Conservation (phyloP, 2,113 vertebrate genomes). For the Shinisaurus crocodilurus region DNA sequence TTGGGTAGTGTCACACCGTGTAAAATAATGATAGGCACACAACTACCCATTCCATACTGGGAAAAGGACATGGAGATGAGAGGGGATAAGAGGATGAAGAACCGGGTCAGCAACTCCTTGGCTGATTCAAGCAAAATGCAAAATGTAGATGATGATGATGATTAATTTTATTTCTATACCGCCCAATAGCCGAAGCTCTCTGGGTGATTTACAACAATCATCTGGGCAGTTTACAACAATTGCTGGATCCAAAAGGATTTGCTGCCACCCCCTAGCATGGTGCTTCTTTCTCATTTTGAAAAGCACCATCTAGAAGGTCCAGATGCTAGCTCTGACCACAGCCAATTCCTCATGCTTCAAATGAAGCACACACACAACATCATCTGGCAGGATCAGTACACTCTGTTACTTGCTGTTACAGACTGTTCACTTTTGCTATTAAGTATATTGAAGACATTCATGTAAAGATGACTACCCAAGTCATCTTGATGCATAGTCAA, state of each 20-base stretch:
- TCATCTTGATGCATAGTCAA: background rate
- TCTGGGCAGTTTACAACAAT: no score
- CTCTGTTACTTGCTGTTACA: background rate
- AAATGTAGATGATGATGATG: no score
- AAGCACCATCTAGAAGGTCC: no score
- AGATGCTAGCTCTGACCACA: no score
- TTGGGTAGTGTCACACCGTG: background rate
- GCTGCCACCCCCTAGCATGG: background rate
- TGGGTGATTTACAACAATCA: no score
- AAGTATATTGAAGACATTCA: no score
- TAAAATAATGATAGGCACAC: background rate
- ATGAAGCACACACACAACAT: background rate
- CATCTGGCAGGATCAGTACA: background rate
- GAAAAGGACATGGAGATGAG: background rate
- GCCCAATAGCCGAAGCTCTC: no score
- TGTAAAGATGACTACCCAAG: background rate
- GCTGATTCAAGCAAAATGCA: background rate
- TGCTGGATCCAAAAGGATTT: background rate
- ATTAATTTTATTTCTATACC: no score
- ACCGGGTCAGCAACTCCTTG: background rate
- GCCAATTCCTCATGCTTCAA: background rate
- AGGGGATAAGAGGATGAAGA: background rate
- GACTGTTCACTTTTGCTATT: background rate
- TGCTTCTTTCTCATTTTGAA: background rate
- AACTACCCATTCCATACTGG: no score